These are phyloP conservation scores for Vulpes lagopus DNA, from an alignment of 2,113 vertebrate species.

Conservation along the genomic window DNA sequence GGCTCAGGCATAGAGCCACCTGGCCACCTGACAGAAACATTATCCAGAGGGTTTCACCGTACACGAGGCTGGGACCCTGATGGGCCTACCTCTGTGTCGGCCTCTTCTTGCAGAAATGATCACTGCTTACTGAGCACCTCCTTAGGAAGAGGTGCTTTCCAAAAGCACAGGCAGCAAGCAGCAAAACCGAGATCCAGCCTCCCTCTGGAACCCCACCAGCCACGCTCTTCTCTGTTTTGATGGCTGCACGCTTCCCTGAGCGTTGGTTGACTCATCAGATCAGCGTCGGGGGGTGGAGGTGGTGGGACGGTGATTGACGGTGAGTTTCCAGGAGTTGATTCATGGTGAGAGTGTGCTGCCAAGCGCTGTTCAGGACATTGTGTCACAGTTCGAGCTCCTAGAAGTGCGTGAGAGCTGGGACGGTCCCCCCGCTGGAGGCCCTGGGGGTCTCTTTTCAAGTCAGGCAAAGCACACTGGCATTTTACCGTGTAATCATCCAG, in stretches of 20 bases:
- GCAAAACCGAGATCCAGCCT: not conserved
- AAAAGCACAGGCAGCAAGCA: not conserved
- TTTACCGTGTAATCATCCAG: not conserved
- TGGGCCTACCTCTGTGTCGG: not conserved
- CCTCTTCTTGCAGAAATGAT: not conserved
- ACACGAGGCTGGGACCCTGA: not conserved
- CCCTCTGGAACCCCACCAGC: not conserved
- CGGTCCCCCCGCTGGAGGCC: not conserved
- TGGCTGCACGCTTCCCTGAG: not conserved
- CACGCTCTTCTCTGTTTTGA: not conserved
- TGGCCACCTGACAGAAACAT: not conserved
- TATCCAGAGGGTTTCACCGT: not conserved
- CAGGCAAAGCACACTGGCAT: not conserved
- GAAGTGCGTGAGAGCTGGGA: not conserved
- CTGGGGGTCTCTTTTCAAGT: not conserved
- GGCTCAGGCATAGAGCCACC: not conserved
- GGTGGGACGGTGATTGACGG: not conserved
- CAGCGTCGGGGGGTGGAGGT: not conserved
- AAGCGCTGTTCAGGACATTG: not conserved
- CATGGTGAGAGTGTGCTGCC: no score
- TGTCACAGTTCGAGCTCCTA: not conserved
- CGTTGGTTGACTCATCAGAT: not conserved
- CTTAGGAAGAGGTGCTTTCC: not conserved
- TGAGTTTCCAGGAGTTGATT: not conserved
- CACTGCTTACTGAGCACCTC: not conserved